Evolutionary conservation across 2,113 vertebrate species (phyloP).

Genomic region (Taxidea taxus): DNA sequence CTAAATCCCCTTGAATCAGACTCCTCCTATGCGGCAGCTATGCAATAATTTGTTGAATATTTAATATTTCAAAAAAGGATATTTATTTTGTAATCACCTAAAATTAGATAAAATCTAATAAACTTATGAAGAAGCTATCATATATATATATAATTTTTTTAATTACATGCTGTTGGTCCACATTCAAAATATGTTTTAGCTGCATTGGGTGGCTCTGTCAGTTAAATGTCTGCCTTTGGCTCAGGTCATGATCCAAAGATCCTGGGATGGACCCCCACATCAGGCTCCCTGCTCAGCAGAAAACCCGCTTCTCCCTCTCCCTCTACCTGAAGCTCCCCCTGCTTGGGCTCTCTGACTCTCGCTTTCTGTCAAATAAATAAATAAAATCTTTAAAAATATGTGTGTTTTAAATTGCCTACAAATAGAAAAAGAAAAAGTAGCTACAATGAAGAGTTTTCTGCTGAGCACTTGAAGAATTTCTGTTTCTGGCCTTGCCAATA

Average conservation of each 20-base stretch:
- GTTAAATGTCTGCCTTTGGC: background rate
- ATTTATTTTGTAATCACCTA: background rate
- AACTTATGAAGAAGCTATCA: background rate
- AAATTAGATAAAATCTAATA: background rate
- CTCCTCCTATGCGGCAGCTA: background rate
- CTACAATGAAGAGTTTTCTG: background rate
- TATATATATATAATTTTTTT: background rate
- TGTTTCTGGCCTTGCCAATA: background rate
- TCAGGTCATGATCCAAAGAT: too few species aligned
- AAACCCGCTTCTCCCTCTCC: background rate
- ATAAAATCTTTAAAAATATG: background rate
- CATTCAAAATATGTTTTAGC: background rate
- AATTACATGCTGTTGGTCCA: background rate
- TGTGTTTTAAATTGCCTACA: background rate
- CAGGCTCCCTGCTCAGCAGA: background rate
- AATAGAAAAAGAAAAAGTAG: background rate
- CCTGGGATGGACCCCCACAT: background rate
- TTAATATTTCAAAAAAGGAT: background rate
- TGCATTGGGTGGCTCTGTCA: background rate
- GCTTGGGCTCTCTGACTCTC: background rate
- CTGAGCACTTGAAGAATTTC: background rate
- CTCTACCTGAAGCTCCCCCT: background rate
- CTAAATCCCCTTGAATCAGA: background rate
- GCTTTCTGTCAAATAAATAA: background rate
- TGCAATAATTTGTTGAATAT: background rate